Base-by-base conservation (phyloP, 2,113 vertebrate genomes). In the Pelusios castaneus region DNA sequence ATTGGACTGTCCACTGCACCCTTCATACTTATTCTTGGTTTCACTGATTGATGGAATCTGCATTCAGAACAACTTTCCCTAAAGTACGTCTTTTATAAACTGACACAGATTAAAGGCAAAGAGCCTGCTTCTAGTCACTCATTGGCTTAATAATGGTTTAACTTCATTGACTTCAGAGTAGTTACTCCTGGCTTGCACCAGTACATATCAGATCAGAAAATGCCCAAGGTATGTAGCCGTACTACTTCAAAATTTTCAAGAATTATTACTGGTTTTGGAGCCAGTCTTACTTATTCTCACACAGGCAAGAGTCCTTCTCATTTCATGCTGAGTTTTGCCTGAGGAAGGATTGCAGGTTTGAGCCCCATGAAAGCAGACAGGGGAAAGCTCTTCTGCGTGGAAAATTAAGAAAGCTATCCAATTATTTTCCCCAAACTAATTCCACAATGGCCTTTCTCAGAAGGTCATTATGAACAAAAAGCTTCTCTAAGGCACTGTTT, bases 321-420 rank as follows among this genome's bases (percentile, higher is more conserved):
- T 76, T 93, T 88, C 75, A 87, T 12, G 34, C 47, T 56, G 88
- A 6, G 29, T 80, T 9, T 70, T 76, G 73, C 60, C 22, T 1
- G 1, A 88, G 84, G 93, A 92, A 86, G 29, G 54, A 38, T 60
- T 80, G 54, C 43, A 82, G 55, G 38, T 89, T 67, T 89, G 67
- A 88, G 84, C 93, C 79, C 88, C 43, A 21, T 91, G 82, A 82
- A 94, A 95, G 73, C n/a, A 89, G 80, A 80, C 49, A n/a, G 43
- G 93, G 3, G 91, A 38, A 95, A 92, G 70, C 82, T 89, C 45
- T 55, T 78, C 49, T 31, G 27, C 56, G 17, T 63, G 89, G 92
- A 92, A 95, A 87, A 94, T 89, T 89, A 90, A 94, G 83, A 82
- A 90, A 94, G 54, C n/a, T 87, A 34, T 82, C 85, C 91, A 95